A percentile compares a stretch with the other conserved stretches of the same genome.
These are phyloP conservation scores for Spinibarbus caldwelli DNA, from an alignment of 2,797 vertebrate species.

Conservation along the genomic window DNA sequence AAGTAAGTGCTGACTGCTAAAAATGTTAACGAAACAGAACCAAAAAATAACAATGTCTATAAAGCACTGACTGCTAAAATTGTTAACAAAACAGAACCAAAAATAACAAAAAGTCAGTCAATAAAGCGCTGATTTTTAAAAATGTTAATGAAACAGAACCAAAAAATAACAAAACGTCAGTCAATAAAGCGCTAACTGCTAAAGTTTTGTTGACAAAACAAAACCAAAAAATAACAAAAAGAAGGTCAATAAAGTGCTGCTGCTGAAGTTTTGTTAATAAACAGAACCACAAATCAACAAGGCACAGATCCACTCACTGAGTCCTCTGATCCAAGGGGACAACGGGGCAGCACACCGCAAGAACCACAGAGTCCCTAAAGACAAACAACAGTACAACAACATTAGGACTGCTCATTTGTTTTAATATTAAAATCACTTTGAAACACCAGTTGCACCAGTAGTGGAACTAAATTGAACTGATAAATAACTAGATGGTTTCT, in stretches of 20 bases:
- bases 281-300: background rate
- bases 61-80: background rate
- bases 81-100: background rate
- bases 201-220: background rate
- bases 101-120: background rate
- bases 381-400: background rate
- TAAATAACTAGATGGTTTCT: background rate
- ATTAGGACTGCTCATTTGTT: background rate
- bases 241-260: background rate
- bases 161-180: background rate
- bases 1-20: background rate
- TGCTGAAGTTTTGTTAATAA: background rate
- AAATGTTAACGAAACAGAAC: background rate
- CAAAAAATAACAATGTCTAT: background rate
- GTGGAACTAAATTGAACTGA: background rate
- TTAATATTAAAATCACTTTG: background rate
- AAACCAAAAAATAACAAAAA: background rate
- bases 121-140: background rate
- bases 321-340: slow-evolving; percentile 72
- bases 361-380: slow-evolving; percentile 79
- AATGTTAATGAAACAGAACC: background rate
- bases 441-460: background rate
- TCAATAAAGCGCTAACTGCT: background rate
- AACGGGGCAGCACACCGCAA: slow-evolving; percentile 73
- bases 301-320: background rate